Conservation (phyloP, 2,888 invertebrate genomes). For the Aleiodes leptofemur region DNA sequence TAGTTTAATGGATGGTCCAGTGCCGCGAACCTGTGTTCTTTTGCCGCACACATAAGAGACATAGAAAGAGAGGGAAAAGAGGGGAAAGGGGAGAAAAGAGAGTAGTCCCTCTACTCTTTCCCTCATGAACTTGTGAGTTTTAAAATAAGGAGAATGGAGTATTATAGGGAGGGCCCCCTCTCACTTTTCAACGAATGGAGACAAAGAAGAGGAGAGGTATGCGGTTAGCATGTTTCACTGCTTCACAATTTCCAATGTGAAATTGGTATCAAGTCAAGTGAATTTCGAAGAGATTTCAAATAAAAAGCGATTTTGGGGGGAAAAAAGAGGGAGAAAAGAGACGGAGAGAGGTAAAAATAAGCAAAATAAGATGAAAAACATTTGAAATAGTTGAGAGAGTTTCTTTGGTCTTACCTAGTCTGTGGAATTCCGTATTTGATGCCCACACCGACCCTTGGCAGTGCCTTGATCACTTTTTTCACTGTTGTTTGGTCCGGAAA, state of each 20-base stretch:
- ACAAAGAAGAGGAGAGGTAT: conserved; percentile 69
- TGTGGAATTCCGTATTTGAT: conserved; percentile 99
- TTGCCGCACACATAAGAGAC: conserved; percentile 64
- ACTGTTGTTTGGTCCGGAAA: conserved; percentile 98
- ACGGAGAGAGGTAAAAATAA: not conserved
- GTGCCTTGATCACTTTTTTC: conserved; percentile 97
- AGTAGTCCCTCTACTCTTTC: conserved; percentile 10
- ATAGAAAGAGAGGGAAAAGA: no score
- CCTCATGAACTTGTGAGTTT: conserved; percentile 5
- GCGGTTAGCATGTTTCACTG: conserved; percentile 64
- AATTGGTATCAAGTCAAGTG: conserved; percentile 41
- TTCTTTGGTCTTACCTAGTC: conserved; percentile 83
- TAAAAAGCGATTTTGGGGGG: conserved; percentile 9
- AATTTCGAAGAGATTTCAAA: not conserved
- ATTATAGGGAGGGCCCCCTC: conserved; percentile 29
- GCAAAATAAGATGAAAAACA: conserved; percentile 27
- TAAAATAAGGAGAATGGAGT: conserved; percentile 13
- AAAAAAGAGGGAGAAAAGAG: no score
- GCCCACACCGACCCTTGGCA: conserved; percentile 98
- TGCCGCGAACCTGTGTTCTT: conserved; percentile 72
- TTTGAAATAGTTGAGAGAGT: conserved; percentile 41
- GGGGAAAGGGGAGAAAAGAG: not conserved
- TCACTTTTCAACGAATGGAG: conserved; percentile 52
- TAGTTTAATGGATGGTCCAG: conserved; percentile 72
- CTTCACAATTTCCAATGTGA: conserved; percentile 44